Base-by-base conservation (phyloP, 2,113 vertebrate genomes). In the Andinoacara biseriatus region DNA sequence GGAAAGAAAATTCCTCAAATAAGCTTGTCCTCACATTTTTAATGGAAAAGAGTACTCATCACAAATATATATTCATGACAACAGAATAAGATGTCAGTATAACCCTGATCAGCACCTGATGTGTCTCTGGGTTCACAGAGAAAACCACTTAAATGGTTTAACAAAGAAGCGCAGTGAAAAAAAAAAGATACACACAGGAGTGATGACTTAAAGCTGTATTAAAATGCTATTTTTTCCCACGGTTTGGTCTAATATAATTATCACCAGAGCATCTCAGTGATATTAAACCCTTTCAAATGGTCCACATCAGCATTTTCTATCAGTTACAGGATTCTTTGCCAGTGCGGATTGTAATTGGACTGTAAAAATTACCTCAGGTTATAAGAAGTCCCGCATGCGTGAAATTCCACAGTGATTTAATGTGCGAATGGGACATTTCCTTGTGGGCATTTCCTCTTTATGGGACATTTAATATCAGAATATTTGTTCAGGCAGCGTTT, bases 101-200 rank as follows among this genome's bases (percentile, higher is more conserved):
- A 35, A 58, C 83, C 35, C 26, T n/a, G 26, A 26, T 26, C 58
- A 65, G 62, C 24, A 74, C 29, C 49, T 57, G 81, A 61, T 75
- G 31, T 80, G 46, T 46, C 74, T 60, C 78, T 29, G 18, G 63
- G 31, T 35, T 75, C 74, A 60, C 18, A 40, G 57, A 83, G 46
- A 76, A 26, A 85, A 38, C 29, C 76, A 69, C 59, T 91, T 57
- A 81, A 59, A 85, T 74, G 26, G 56, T 82, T 90, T 40, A 84
- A 26, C 78, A 80, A 74, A 78, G 79, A 85, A 29, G 33, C n/a
- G 82, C 80, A 88, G 87, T 76, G 52, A 20, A 58, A 84, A 26
- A 43, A 80, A 83, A 43, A 80, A 83, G 81, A 81, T 49, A 65
- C n/a, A 74, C 58, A 65, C 59, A 74, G 58, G 75, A 74, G 81